A percentile compares a stretch with the other conserved stretches of the same genome.
Evolutionary conservation across 2,888 invertebrate genomes (phyloP).

Genomic region (Beris morrisii): DNA sequence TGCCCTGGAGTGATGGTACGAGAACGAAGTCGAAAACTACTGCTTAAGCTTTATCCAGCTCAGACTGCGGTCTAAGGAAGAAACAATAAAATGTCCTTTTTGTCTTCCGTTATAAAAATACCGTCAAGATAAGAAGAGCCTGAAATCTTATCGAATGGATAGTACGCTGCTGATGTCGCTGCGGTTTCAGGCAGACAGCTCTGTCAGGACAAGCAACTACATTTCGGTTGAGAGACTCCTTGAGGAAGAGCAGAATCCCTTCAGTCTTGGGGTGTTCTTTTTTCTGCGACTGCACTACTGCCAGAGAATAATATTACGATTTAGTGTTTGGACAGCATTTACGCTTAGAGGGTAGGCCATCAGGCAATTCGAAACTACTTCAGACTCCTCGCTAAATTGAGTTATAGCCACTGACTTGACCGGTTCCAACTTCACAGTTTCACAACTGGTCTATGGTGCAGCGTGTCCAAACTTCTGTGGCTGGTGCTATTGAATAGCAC

Average conservation of each 20-base stretch:
- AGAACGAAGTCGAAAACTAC: not conserved
- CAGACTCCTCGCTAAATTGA: slow-evolving; percentile 22
- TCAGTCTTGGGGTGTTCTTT: not conserved
- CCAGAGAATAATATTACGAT: slow-evolving; percentile 24
- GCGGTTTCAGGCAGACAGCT: slow-evolving; percentile 3
- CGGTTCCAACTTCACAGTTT: slow-evolving; percentile 5
- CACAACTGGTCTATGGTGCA: too few species aligned
- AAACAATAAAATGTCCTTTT: too few species aligned
- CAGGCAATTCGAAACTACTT: slow-evolving; percentile 10
- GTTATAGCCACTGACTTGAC: slow-evolving; percentile 28
- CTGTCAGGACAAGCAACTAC: not conserved
- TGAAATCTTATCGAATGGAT: slow-evolving; percentile 11
- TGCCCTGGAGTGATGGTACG: too few species aligned
- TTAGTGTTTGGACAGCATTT: slow-evolving; percentile 31
- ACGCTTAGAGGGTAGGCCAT: slow-evolving; percentile 12
- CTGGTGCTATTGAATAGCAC: too few species aligned
- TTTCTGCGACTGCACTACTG: not conserved
- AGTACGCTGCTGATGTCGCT: slow-evolving; percentile 12
- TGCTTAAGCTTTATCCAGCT: not conserved
- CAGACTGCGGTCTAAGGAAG: too few species aligned
- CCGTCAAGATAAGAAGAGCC: not conserved
- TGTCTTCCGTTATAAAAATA: too few species aligned
- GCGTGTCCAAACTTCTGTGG: too few species aligned
- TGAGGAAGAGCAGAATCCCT: not conserved
- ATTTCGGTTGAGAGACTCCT: slow-evolving; percentile 1